Base-by-base conservation (phyloP, 2,888 invertebrate species). In the Cataglyphis cursor region DNA sequence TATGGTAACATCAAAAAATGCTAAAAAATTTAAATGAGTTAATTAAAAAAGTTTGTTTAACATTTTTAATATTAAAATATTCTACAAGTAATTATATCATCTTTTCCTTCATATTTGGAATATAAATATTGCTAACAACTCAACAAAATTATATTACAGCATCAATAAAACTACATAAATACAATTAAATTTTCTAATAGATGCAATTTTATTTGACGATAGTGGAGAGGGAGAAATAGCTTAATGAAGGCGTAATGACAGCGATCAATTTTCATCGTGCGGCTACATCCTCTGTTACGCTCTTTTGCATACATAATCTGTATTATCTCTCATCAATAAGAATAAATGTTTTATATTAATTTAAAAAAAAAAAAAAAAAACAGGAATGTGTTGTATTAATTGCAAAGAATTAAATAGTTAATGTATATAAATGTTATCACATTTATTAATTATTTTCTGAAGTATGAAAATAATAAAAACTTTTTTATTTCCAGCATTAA, bases 181-280 rank as follows among this genome's bases (percentile, higher is more conserved):
- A 51, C 0, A n/a, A 51, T 6, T 51, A 51, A 51, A n/a, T 51
- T 51, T 51, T 51, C 51, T 8, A 8, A 51, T 51, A n/a, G 18
- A 44, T 44, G 5, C 0, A 5, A 44, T 44, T 18, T 44, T 44
- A 44, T 44, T 44, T 44, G 15, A 5, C 5, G 3, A 5, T 15
- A 12, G 4, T 12, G 18, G 44, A 44, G 10, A 12, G 12, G 12
- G 0, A 44, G 51, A 8, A 8, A 8, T 8, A 51, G 51, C 8
- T 51, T 51, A 51, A 51, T 51, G 8, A 51, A n/a, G n/a, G 2
- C n/a, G n/a, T 8, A 51, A 51, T 51, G 51, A 51, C 8, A 51
- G 51, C 3, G 12, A 61, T 61, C 41, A 59, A 73, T 41, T 59
- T n/a, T 73, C 38, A 12, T 73, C n/a, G 38, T 18, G 6, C 28